Evolutionary conservation across 2,888 invertebrate genomes (phyloP), one percentile per base, ranked within the genome.

Genomic region (Athripsodes cinereus): DNA sequence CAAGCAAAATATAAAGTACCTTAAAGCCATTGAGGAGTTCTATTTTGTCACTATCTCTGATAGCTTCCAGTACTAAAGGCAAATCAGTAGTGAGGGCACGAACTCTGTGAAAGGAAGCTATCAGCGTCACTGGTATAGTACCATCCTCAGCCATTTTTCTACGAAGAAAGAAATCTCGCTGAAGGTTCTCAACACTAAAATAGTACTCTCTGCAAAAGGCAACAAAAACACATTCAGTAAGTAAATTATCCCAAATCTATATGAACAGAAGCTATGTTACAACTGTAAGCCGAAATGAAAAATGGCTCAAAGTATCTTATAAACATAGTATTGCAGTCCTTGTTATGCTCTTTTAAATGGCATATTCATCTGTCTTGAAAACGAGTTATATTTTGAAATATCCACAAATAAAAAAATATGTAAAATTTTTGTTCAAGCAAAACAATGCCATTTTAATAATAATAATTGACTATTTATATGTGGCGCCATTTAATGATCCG

Each of bases 91-190:
- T 95, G 65, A 97, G 81, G 53, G 88, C 86, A 66, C 92, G 84
- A 62, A 99, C 90, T 67, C 98, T 86, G 75, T 96, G 93, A 78
- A 99, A 99, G 18, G 96, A 94, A 58, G 96, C 96, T 64, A 99
- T 95, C 64, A 98, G 78, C 61, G 91, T 88, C 50, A 99, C 86
- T 1, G 96, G 95, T 64, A 98, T 84, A 69, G 88, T 98, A 55
- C 99, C 99, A 68, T 95, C 89, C 2, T 84, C 74, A 67, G 94
- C 92, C 99, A 99, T 99, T 82, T 96, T 96, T 66, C 96, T 86
- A 31, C 98, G 86, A 65, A 99, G 81, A 81, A 94, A 99, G 80
- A 97, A 94, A 72, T 99, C 99, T 67, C 92, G 86, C 66, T 90
- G 86, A 57, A 99, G 80, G 78, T 99, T 99, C 69, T 96, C 96